phyloP scores from a whole-genome alignment of 2,888 invertebrate species.

The Lithophane socia region DNA sequence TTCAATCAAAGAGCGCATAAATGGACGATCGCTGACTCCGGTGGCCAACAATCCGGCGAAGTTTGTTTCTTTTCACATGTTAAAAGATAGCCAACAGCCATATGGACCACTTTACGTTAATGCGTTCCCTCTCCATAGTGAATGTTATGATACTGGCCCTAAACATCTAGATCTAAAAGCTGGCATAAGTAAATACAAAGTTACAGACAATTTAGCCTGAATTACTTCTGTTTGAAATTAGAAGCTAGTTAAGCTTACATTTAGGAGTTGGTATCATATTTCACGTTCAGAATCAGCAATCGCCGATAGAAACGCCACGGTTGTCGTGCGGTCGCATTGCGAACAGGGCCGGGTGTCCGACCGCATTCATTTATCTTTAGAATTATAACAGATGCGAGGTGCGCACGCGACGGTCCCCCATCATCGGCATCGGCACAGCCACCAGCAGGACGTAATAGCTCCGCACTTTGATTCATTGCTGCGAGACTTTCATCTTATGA shows the following conservation, averaged over 20 bases:
- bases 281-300: constrained; percentile 41
- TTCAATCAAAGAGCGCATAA: constrained; percentile 53
- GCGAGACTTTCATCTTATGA: constrained; percentile 65
- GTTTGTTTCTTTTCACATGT: constrained; percentile 59
- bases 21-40: constrained; percentile 37
- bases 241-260: constrained; percentile 28
- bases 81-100: constrained; percentile 58
- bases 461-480: constrained; percentile 68
- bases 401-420: constrained; percentile 73
- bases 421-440: constrained; percentile 40
- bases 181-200: constrained; percentile 37
- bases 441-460: constrained; percentile 59
- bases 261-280: constrained; percentile 36
- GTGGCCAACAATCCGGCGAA: constrained; percentile 39
- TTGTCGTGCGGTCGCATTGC: constrained; percentile 58
- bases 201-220: constrained; percentile 23
- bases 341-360: constrained; percentile 57
- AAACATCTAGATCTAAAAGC: constrained; percentile 47
- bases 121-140: constrained; percentile 54
- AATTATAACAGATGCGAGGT: constrained; percentile 70
- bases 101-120: constrained; percentile 63
- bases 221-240: constrained; percentile 17
- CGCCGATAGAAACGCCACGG: constrained; percentile 38
- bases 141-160: constrained; percentile 55
- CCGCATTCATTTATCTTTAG: constrained; percentile 70